Conservation (phyloP, 2,797 vertebrate species). For the Rhynchonycteris naso region DNA sequence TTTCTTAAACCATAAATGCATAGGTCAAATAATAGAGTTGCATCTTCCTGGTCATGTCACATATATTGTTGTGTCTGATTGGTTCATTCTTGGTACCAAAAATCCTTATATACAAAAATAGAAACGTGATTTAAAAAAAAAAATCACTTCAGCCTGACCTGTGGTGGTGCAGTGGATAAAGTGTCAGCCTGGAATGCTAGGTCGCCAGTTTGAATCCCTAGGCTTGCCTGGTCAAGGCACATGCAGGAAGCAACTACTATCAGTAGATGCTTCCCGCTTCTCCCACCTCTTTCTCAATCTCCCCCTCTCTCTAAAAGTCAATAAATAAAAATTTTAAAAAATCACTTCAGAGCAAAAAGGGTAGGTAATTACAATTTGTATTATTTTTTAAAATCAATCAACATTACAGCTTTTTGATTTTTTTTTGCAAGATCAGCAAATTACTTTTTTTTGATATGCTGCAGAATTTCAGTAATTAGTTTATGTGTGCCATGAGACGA, state of each 20-base stretch:
- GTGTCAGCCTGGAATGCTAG: too few species aligned
- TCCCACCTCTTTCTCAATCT: too few species aligned
- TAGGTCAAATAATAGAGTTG: not conserved
- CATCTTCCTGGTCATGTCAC: not conserved
- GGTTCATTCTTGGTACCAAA: not conserved
- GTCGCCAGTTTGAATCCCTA: too few species aligned
- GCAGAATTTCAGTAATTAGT: not conserved
- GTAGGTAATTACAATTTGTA: not conserved
- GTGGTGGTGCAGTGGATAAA: too few species aligned
- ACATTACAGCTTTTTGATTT: not conserved
- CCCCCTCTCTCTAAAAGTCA: too few species aligned
- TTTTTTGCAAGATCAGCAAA: not conserved
- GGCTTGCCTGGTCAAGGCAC: too few species aligned
- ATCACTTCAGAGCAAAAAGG: not conserved
- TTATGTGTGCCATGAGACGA: not conserved
- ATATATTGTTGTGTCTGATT: not conserved
- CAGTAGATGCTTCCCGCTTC: too few species aligned
- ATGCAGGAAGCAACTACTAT: too few species aligned
- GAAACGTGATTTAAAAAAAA: not conserved
- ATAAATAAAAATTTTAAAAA: too few species aligned
- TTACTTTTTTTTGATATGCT: not conserved
- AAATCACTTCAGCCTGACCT: too few species aligned
- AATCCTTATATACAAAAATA: not conserved
- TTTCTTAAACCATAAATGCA: not conserved
- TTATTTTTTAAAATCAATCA: not conserved